A percentile compares a stretch with the other conserved stretches of the same genome.
Evolutionary conservation across 2,797 vertebrate species (phyloP).

Genomic region (Geotrypetes seraphini): DNA sequence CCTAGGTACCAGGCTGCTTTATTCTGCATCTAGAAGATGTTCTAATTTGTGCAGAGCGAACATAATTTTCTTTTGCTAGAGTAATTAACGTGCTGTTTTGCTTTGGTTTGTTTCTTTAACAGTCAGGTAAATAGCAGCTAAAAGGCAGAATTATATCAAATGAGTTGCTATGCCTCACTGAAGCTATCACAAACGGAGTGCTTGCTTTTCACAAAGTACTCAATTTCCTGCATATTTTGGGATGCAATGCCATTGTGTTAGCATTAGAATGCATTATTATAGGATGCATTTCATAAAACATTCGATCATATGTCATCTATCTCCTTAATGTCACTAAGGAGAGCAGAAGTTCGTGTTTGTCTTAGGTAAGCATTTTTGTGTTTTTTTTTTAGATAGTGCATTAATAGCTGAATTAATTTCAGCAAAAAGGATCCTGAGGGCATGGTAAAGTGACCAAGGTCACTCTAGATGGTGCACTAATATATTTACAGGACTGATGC

Average conservation of each 20-base stretch:
- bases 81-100: too few species aligned
- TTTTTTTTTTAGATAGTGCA: not conserved
- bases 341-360: not conserved
- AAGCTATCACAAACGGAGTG: constrained; percentile 14
- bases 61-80: too few species aligned
- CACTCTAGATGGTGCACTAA: constrained; percentile 25
- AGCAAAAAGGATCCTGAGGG: constrained; percentile 1
- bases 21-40: too few species aligned
- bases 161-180: constrained; percentile 21
- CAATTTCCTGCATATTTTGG: constrained; percentile 5
- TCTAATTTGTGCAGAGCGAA: too few species aligned
- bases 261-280: not conserved
- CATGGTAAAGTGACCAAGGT: constrained; percentile 20
- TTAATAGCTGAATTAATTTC: constrained; percentile 7
- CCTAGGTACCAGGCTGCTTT: too few species aligned
- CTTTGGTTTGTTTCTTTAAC: not conserved
- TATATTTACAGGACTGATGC: constrained; percentile 30
- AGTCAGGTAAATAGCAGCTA: constrained; percentile 28
- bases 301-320: constrained; percentile 5
- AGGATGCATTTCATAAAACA: not conserved
- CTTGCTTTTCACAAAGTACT: constrained; percentile 15
- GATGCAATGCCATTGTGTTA: not conserved
- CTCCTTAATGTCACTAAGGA: constrained; percentile 8
- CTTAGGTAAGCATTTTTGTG: not conserved
- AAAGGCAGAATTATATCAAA: constrained; percentile 32